These are phyloP conservation scores for Takifugu bimaculatus DNA, from an alignment of 2,113 vertebrate species.

Conservation along the genomic window DNA sequence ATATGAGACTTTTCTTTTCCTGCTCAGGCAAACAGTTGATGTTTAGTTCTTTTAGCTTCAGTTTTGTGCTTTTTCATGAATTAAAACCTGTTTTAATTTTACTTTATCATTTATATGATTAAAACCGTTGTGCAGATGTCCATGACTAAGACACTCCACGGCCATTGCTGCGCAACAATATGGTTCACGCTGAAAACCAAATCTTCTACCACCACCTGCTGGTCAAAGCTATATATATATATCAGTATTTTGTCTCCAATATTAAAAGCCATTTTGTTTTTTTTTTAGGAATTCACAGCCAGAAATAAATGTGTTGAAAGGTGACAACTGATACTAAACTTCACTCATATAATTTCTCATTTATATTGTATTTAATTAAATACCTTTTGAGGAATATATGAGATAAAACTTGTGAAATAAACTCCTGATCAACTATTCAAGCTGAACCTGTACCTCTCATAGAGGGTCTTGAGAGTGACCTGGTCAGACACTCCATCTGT, in stretches of 20 bases:
- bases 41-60: constrained; percentile 5
- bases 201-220: constrained; percentile 74
- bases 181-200: constrained; percentile 16
- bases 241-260: no score
- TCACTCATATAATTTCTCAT: no score
- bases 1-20: constrained; percentile 6
- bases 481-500: constrained; percentile 88
- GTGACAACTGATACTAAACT: no score
- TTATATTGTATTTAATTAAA: no score
- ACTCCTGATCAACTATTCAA: background rate
- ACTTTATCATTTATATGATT: no score
- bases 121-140: no score
- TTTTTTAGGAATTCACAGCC: background rate
- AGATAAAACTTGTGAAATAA: background rate
- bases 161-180: constrained; percentile 3
- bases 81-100: constrained; percentile 21
- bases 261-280: no score
- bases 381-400: no score
- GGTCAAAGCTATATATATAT: constrained; percentile 30
- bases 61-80: constrained; percentile 28
- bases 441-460: constrained; percentile 82
- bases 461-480: constrained; percentile 87
- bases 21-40: constrained; percentile 4
- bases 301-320: no score
- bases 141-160: constrained; percentile 3